Conservation (phyloP, 2,797 vertebrate genomes). For the Hipposideros larvatus region DNA sequence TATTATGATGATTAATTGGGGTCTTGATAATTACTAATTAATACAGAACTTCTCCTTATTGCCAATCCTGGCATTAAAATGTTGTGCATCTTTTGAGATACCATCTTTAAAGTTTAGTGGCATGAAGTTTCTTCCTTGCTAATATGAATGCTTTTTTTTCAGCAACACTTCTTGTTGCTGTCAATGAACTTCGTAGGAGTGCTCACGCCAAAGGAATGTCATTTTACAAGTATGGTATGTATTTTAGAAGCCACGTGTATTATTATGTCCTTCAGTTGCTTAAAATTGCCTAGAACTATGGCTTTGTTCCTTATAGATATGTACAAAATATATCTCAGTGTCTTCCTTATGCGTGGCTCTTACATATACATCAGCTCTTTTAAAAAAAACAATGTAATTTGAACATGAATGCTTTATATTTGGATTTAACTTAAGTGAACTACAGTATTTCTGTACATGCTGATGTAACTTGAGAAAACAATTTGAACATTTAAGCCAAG, state of each 20-base stretch:
- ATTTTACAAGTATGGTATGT: slow-evolving; percentile 98
- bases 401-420: slow-evolving; percentile 27
- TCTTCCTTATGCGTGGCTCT: neutral
- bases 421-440: slow-evolving; percentile 1
- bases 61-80: neutral
- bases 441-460: neutral
- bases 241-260: slow-evolving; percentile 37
- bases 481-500: slow-evolving; percentile 65
- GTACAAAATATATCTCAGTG: neutral
- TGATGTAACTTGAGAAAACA: slow-evolving; percentile 49
- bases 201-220: slow-evolving; percentile 91
- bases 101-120: slow-evolving; percentile 35
- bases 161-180: slow-evolving; percentile 97
- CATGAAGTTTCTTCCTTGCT: slow-evolving; percentile 29
- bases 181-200: slow-evolving; percentile 97
- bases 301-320: slow-evolving; percentile 6
- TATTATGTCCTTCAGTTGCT: slow-evolving; percentile 42
- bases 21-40: neutral
- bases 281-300: slow-evolving; percentile 12
- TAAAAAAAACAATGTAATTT: neutral
- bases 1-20: neutral
- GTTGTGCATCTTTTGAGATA: slow-evolving; percentile 38
- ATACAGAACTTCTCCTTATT: neutral
- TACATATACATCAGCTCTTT: neutral
- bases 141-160: slow-evolving; percentile 83